Evolutionary conservation across 2,113 vertebrate species (phyloP).

Genomic region (Xerus inauris): DNA sequence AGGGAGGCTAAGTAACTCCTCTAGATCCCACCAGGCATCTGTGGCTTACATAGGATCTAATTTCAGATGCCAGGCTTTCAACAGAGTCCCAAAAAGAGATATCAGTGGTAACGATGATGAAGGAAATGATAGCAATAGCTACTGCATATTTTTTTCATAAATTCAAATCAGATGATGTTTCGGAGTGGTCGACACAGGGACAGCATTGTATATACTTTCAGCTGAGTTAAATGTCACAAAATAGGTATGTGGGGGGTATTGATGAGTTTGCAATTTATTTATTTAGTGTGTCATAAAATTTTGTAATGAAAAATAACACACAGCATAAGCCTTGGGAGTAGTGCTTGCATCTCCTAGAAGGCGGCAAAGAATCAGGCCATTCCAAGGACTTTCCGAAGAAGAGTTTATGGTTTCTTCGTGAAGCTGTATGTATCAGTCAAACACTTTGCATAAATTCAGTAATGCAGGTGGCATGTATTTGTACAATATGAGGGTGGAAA

Average conservation of each 20-base stretch:
- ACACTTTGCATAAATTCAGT: conserved; percentile 36
- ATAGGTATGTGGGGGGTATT: background rate
- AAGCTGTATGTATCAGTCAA: background rate
- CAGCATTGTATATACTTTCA: background rate
- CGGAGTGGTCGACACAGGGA: background rate
- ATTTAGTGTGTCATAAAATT: background rate
- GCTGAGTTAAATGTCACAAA: background rate
- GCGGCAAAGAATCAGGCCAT: background rate
- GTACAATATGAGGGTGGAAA: background rate
- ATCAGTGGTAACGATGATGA: too few species aligned
- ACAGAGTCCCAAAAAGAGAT: background rate
- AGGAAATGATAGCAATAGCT: background rate
- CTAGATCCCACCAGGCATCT: background rate
- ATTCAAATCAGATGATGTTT: background rate
- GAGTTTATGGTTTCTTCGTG: background rate
- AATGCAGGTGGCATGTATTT: conserved; percentile 19
- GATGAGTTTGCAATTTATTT: background rate
- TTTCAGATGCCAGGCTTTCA: background rate
- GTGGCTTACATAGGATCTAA: background rate
- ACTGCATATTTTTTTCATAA: background rate
- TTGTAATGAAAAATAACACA: background rate
- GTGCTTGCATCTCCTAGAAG: background rate
- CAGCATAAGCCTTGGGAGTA: background rate
- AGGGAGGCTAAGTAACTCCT: background rate
- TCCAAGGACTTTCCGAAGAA: background rate